These are phyloP conservation scores for Nasonia vitripennis DNA, from an alignment of 1,140 invertebrate species.

Conservation along the genomic window DNA sequence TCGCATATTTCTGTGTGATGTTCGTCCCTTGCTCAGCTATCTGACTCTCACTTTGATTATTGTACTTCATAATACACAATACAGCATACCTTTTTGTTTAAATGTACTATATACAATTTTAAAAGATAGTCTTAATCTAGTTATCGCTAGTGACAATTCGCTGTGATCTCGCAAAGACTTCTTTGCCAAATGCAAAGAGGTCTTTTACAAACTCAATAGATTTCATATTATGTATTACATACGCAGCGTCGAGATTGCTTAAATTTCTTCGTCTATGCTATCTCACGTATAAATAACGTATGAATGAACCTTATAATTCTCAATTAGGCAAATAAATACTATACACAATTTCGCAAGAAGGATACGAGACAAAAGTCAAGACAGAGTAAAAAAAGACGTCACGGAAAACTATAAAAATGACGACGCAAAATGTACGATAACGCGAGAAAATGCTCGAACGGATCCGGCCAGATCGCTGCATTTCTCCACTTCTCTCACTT, in stretches of 20 bases:
- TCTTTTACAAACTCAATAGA: constrained; percentile 38
- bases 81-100: constrained; percentile 36
- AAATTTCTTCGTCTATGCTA: constrained; percentile 32
- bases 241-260: constrained; percentile 31
- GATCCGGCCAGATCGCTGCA: constrained; percentile 68
- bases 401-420: constrained; percentile 22
- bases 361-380: constrained; percentile 34
- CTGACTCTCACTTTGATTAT: constrained; percentile 48
- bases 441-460: constrained; percentile 60
- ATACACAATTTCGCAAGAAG: constrained; percentile 57
- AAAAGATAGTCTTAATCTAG: constrained; percentile 38
- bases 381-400: constrained; percentile 43
- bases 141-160: constrained; percentile 41
- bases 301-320: constrained; percentile 53
- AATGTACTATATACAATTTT: constrained; percentile 44
- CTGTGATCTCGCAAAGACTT: constrained; percentile 33
- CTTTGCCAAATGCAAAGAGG: constrained; percentile 6
- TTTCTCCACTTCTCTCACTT: constrained; percentile 22
- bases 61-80: constrained; percentile 50
- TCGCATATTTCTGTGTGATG: constrained; percentile 16
- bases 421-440: constrained; percentile 21
- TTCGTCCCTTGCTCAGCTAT: constrained; percentile 13
- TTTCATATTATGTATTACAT: constrained; percentile 42
- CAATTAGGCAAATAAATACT: constrained; percentile 70
- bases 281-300: constrained; percentile 61